Percentiles rank a stretch among this genome's conserved stretches.
Conservation (phyloP, 2,888 invertebrate species). For the Myopa testacea region DNA sequence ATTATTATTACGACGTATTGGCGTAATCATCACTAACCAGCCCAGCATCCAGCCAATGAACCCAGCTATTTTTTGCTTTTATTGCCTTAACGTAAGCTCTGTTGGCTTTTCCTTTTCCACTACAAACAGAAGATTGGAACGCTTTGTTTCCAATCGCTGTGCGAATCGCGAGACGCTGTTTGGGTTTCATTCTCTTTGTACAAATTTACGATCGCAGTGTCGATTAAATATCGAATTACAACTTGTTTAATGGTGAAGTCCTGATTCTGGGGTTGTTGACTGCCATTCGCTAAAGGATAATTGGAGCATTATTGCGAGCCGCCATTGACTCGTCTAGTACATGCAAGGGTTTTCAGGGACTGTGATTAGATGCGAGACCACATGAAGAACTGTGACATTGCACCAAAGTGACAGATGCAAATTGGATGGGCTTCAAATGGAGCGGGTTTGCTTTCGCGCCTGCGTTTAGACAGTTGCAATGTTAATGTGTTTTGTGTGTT, state of each 20-base stretch:
- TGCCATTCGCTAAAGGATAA: conserved; percentile 55
- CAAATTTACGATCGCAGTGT: conserved; percentile 68
- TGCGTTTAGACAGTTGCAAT: too few species aligned
- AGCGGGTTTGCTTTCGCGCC: too few species aligned
- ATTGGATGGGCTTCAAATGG: conserved; percentile 31
- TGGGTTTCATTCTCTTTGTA: neutral
- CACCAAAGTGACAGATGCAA: conserved; percentile 40
- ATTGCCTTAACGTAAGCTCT: too few species aligned
- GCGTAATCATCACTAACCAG: too few species aligned
- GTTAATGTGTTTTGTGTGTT: too few species aligned
- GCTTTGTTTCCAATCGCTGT: neutral
- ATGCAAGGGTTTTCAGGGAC: conserved; percentile 9
- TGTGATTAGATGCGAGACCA: neutral
- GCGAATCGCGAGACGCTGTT: neutral
- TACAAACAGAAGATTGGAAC: too few species aligned
- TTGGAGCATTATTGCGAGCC: conserved; percentile 54
- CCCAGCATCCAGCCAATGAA: too few species aligned
- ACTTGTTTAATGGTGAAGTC: conserved; percentile 65
- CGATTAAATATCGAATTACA: conserved; percentile 69
- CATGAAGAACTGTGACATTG: conserved; percentile 28
- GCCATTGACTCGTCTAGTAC: conserved; percentile 32
- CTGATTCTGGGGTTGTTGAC: neutral
- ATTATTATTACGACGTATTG: too few species aligned
- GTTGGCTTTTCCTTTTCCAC: too few species aligned
- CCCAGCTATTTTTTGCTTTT: too few species aligned